Percentiles rank a stretch among this genome's conserved stretches.
Evolutionary conservation across 2,888 invertebrate genomes (phyloP).

Genomic region (Epirrhoe alternata): DNA sequence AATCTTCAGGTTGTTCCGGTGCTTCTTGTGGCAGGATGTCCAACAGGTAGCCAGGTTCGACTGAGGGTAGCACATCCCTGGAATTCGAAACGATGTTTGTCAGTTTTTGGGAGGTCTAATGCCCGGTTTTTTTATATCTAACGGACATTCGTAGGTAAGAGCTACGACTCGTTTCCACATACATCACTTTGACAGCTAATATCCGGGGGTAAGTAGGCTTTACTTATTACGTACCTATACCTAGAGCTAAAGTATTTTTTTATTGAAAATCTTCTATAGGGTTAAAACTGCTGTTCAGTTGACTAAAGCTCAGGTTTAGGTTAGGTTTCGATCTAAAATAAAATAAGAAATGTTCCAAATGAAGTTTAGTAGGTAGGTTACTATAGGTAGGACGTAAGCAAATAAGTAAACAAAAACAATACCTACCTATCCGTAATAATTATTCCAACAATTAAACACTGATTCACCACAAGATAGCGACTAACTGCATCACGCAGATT

Average conservation of each 20-base stretch:
- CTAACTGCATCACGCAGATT: conserved; percentile 1
- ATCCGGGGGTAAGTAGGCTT: too few relatives aligned
- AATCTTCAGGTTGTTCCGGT: conserved; percentile 92
- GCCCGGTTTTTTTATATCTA: too few relatives aligned
- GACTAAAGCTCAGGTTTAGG: too few relatives aligned
- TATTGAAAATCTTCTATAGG: too few relatives aligned
- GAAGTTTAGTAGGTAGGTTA: background rate
- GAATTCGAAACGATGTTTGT: conserved; percentile 37
- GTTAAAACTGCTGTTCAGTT: too few relatives aligned
- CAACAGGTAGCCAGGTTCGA: conserved; percentile 95
- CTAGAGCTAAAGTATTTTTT: too few relatives aligned
- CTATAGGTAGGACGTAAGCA: background rate
- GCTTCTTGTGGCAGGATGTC: conserved; percentile 92
- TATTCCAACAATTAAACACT: background rate
- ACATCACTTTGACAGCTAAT: too few relatives aligned
- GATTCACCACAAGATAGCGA: conserved; percentile 6
- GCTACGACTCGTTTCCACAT: too few relatives aligned
- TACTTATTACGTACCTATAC: too few relatives aligned
- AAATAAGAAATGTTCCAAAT: background rate
- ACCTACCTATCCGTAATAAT: background rate
- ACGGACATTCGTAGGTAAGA: too few relatives aligned
- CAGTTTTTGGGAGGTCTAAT: too few relatives aligned
- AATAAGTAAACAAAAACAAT: conserved; percentile 13
- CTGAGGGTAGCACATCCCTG: conserved; percentile 93
- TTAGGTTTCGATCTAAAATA: background rate